Conservation (phyloP, 37 sponge, comb jelly and placozoan species). For the Petrosia ficiformis region DNA sequence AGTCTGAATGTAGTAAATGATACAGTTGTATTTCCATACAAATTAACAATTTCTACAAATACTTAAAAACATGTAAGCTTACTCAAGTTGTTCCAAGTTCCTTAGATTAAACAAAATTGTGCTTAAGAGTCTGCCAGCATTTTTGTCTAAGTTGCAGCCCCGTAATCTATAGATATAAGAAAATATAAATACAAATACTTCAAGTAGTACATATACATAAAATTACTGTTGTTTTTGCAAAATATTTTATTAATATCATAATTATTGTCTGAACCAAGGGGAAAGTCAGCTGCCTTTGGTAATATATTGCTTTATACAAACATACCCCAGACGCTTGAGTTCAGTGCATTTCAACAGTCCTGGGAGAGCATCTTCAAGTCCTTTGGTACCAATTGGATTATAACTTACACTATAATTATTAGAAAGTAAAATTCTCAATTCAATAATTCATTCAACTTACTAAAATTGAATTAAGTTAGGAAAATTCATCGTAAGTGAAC, state of each 20-base stretch:
- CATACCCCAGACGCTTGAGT: slow-evolving; percentile 35
- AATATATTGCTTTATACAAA: background rate
- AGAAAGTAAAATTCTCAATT: background rate
- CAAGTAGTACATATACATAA: too few relatives aligned
- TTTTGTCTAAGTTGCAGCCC: background rate
- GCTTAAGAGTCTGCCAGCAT: slow-evolving; percentile 13
- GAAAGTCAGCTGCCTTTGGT: too few relatives aligned
- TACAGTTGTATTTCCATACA: background rate
- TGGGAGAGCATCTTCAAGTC: slow-evolving; percentile 16
- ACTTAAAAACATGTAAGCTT: background rate
- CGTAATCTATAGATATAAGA: slow-evolving; percentile 5
- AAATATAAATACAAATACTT: background rate
- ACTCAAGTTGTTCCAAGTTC: slow-evolving; percentile 31
- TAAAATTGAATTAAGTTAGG: slow-evolving; percentile 21
- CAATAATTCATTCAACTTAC: slow-evolving; percentile 12
- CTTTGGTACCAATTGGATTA: slow-evolving; percentile 22
- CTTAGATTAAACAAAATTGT: slow-evolving; percentile 6
- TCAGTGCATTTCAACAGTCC: slow-evolving; percentile 24
- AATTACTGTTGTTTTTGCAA: too few relatives aligned
- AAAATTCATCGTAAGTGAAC: slow-evolving; percentile 3
- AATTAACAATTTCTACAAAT: background rate
- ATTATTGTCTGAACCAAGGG: too few relatives aligned
- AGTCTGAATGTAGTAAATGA: slow-evolving; percentile 3
- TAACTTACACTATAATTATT: slow-evolving; percentile 22
- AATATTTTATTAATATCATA: too few relatives aligned